Evolutionary conservation across 2,797 vertebrate genomes (phyloP).

Genomic region (Allobates femoralis): DNA sequence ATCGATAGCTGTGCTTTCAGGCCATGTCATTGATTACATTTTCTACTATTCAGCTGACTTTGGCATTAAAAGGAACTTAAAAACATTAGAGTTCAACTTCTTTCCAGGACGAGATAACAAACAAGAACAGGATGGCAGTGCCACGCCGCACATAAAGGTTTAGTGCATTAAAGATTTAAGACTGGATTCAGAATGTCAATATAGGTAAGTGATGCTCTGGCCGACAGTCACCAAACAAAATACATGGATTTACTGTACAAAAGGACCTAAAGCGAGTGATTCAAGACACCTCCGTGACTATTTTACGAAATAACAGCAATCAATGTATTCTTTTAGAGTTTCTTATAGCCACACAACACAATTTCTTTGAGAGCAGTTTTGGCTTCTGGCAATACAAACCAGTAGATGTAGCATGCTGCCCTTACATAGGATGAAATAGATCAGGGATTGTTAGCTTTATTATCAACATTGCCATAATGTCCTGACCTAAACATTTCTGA

Average conservation of each 20-base stretch:
- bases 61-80: slow-evolving; percentile 5
- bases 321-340: too few relatives aligned
- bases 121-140: slow-evolving; percentile 1
- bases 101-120: slow-evolving; percentile 5
- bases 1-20: neutral
- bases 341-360: too few relatives aligned
- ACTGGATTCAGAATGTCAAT: neutral
- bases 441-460: too few relatives aligned
- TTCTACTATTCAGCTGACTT: neutral
- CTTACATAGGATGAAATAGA: too few relatives aligned
- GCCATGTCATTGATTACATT: neutral
- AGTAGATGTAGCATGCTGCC: too few relatives aligned
- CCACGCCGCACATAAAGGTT: neutral
- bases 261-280: neutral
- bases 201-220: neutral
- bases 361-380: too few relatives aligned
- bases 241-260: neutral
- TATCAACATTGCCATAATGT: too few relatives aligned
- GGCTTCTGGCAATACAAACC: too few relatives aligned
- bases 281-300: neutral
- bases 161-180: slow-evolving; percentile 6
- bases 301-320: neutral
- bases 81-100: slow-evolving; percentile 39
- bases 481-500: too few relatives aligned
- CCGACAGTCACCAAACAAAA: neutral